Conservation (phyloP, 2,888 invertebrate genomes). For the Smittia sp. region DNA sequence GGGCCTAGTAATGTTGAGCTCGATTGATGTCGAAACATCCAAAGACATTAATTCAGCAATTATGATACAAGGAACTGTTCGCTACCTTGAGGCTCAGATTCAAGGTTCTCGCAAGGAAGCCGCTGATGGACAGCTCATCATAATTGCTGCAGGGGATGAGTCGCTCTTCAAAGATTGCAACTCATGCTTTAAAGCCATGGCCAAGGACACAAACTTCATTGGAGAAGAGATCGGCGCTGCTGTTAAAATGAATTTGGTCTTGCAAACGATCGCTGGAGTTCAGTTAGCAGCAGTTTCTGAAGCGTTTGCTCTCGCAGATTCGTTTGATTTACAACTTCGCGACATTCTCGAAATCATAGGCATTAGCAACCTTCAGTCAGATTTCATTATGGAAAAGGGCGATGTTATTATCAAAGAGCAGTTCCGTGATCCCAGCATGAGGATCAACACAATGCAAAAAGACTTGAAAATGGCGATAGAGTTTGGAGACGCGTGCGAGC, state of each 20-base stretch:
- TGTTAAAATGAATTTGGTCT: conserved; percentile 89
- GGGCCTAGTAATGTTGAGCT: conserved; percentile 96
- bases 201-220: conserved; percentile 87
- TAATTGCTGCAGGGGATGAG: conserved; percentile 88
- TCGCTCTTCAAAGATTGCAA: conserved; percentile 90
- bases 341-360: conserved; percentile 87
- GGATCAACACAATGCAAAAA: conserved; percentile 81
- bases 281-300: conserved; percentile 88
- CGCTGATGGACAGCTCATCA: conserved; percentile 83
- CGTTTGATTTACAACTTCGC: conserved; percentile 83
- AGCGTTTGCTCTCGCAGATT: conserved; percentile 84
- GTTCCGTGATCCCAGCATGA: conserved; percentile 20
- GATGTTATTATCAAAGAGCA: conserved; percentile 57
- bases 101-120: conserved; percentile 90
- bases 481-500: conserved; percentile 85
- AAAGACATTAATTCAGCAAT: conserved; percentile 90
- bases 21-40: conserved; percentile 90
- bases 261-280: conserved; percentile 87
- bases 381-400: conserved; percentile 80
- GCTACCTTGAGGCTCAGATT: conserved; percentile 89
- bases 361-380: conserved; percentile 78
- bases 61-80: conserved; percentile 74
- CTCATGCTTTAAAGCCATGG: conserved; percentile 92
- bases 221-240: conserved; percentile 85
- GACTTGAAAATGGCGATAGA: conserved; percentile 85